Evolutionary conservation across 2,888 invertebrate species (phyloP).

Genomic region (Gonocerus acuteangulatus): DNA sequence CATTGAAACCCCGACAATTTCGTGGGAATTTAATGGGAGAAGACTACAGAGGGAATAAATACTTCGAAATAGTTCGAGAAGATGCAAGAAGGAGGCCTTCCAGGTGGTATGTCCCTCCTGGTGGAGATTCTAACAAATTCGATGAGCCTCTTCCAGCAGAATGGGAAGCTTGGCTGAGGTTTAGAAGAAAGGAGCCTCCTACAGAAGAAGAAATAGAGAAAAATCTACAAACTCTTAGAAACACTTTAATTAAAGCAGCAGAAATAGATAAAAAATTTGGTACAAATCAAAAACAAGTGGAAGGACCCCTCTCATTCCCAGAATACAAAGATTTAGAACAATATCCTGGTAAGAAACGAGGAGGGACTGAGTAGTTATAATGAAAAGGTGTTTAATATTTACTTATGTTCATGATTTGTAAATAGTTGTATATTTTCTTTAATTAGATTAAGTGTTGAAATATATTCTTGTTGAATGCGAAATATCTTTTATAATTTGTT

Average conservation of each 20-base stretch:
- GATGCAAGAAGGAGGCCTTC: constrained; percentile 51
- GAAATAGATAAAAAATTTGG: constrained; percentile 55
- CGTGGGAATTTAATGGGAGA: constrained; percentile 55
- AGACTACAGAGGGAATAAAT: constrained; percentile 75
- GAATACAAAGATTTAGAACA: no score
- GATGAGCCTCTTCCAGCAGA: constrained; percentile 71
- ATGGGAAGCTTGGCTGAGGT: constrained; percentile 82
- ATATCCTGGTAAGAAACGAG: no score
- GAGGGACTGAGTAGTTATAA: no score
- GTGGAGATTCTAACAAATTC: constrained; percentile 49
- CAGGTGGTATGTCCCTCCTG: constrained; percentile 37
- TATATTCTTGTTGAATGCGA: no score
- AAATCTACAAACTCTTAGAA: constrained; percentile 61
- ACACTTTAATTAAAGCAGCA: constrained; percentile 68
- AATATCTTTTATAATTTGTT: no score
- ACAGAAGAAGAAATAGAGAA: constrained; percentile 61
- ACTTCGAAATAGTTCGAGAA: constrained; percentile 63
- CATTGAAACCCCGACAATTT: constrained; percentile 51
- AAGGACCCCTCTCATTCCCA: background rate
- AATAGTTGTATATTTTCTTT: no score
- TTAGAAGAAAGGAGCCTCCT: constrained; percentile 58
- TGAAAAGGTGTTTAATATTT: no score
- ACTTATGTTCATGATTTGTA: no score
- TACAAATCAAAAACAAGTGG: background rate
- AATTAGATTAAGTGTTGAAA: no score